These are phyloP conservation scores for Steromphala cineraria DNA, from an alignment of 2,888 invertebrate species.

Conservation along the genomic window DNA sequence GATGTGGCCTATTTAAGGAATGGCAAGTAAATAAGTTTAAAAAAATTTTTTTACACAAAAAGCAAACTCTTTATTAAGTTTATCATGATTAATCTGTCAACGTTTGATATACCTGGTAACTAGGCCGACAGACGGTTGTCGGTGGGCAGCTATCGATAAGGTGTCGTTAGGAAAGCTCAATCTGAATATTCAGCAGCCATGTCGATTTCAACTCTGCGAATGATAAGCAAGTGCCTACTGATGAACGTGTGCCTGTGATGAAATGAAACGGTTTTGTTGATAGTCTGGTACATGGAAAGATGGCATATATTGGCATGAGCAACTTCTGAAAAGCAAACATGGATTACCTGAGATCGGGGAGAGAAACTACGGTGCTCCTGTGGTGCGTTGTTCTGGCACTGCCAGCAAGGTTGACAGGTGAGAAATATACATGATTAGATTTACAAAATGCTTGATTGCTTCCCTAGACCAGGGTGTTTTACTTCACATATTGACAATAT, in stretches of 20 bases:
- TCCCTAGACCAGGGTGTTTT: too few relatives aligned
- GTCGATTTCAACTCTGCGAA: constrained; percentile 17
- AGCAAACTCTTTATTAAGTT: too few relatives aligned
- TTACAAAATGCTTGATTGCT: too few relatives aligned
- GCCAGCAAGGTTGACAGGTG: constrained; percentile 12
- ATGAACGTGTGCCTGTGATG: background rate
- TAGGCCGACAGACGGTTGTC: background rate
- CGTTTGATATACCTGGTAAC: too few relatives aligned
- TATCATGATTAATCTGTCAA: too few relatives aligned
- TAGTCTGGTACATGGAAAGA: background rate
- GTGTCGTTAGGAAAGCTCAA: background rate
- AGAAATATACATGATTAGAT: too few relatives aligned
- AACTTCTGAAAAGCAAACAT: background rate
- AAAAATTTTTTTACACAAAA: too few relatives aligned
- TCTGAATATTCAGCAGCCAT: constrained; percentile 6
- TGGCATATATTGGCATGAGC: background rate
- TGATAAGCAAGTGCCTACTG: constrained; percentile 3
- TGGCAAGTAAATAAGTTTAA: too few relatives aligned
- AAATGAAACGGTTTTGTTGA: background rate
- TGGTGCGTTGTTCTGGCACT: background rate
- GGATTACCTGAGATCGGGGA: background rate
- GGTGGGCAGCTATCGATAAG: background rate
- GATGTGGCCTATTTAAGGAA: too few relatives aligned
- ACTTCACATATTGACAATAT: too few relatives aligned
- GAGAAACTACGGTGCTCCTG: background rate